Base-by-base conservation (phyloP, 2,888 invertebrate species). In the Ichneumoninae sp. region DNA sequence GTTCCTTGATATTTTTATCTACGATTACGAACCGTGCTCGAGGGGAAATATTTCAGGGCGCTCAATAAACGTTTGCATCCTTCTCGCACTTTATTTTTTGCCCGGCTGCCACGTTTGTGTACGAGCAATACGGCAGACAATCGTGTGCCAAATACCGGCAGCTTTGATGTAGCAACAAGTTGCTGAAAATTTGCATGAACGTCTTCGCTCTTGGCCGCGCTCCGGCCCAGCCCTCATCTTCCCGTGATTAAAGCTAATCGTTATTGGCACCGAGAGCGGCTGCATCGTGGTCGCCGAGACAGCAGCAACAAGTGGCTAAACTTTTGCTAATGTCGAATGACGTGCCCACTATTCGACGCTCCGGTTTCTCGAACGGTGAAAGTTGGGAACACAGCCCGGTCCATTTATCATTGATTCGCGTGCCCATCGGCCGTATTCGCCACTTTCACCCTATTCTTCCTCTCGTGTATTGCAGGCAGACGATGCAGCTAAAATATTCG, bases 151-250 rank as follows among this genome's bases (percentile, higher is more conserved):
- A 63, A 52, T 33, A 13, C 74, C 22, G 10, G n/a, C 63, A 69
- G 73, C 50, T 74, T 70, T 79, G 50, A 76, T 76, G 76, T 63
- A 80, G 85, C 85, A 85, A 85, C 85, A 85, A 85, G 85, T 85
- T 75, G 84, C 69, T 78, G 54, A 75, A 73, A 71, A 82, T 85
- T 80, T 77, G 83, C 85, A 83, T 77, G 82, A 73, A 69, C 73
- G 80, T 80, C 80, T 73, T 80, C 63, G 73, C 75, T 73, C 68
- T 85, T 79, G 76, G 79, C 85, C 66, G 79, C 60, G 54, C 63
- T n/a, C 47, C 63, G 2, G 73, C 57, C 2, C 30, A 50, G 26
- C 33, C 66, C 71, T 73, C 83, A 50, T 81, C 63, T 66, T 79
- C 73, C 50, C 65, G 66, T 75, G 81, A 85, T 85, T 82, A 79